Percentiles rank a stretch among this genome's conserved stretches.
phyloP scores from a whole-genome alignment of 2,888 invertebrate genomes.

The Tenthredo notha region DNA sequence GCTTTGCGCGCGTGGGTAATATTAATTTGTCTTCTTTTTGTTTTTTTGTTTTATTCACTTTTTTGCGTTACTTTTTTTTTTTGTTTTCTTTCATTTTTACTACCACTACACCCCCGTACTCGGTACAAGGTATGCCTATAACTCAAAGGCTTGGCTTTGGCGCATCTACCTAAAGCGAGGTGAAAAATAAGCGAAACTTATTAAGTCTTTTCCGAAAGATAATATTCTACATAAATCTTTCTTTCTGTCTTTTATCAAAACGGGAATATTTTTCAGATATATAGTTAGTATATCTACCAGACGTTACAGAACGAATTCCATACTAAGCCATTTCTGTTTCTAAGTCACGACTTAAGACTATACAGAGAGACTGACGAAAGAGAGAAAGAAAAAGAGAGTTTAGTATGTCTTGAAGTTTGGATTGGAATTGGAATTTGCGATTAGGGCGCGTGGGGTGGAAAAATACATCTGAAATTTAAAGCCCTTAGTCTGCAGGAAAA shows the following conservation, averaged over 20 bases:
- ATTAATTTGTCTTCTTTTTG: conserved; percentile 19
- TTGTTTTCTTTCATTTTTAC: neutral
- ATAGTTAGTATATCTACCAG: neutral
- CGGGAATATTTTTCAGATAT: neutral
- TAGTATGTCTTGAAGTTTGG: neutral
- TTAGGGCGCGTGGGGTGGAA: neutral
- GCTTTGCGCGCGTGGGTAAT: conserved; percentile 19
- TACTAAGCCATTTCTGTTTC: conserved; percentile 3
- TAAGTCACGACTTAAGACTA: neutral
- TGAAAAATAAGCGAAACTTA: conserved; percentile 17
- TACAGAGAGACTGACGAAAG: neutral
- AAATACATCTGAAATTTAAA: neutral
- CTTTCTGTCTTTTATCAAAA: neutral
- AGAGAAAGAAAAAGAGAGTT: neutral
- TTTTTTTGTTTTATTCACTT: neutral
- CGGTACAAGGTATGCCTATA: conserved; percentile 4
- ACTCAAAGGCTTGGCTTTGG: conserved; percentile 31
- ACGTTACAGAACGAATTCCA: neutral
- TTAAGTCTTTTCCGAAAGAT: neutral
- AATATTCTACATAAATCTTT: neutral
- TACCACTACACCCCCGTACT: neutral
- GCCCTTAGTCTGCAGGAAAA: neutral
- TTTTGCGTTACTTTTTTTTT: neutral
- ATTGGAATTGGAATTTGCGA: neutral
- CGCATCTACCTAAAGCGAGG: neutral